Conservation (phyloP, 2,888 invertebrate species). For the Timandra comae region DNA sequence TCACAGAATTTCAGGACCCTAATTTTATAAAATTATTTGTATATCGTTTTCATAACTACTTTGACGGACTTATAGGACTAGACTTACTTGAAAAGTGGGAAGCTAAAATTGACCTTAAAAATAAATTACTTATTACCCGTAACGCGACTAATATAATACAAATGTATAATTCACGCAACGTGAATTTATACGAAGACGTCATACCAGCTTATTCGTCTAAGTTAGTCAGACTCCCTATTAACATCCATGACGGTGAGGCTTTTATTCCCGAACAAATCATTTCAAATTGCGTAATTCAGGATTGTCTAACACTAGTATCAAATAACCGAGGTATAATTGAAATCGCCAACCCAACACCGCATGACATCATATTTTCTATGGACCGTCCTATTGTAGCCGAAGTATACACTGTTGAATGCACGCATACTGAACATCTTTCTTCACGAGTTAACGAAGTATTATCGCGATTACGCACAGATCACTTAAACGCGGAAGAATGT, state of each 20-base stretch:
- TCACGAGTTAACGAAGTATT: conserved; percentile 12
- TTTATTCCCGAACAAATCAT: conserved; percentile 15
- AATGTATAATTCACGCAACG: conserved; percentile 22
- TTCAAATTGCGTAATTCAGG: conserved; percentile 19
- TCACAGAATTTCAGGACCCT: conserved; percentile 14
- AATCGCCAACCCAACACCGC: conserved; percentile 16
- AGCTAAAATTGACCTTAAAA: conserved; percentile 20
- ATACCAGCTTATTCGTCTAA: conserved; percentile 21
- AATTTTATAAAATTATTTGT: conserved; percentile 18
- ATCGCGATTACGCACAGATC: conserved; percentile 29
- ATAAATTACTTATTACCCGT: conserved; percentile 11
- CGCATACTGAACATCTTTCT: conserved; percentile 7
- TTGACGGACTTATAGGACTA: conserved; percentile 9
- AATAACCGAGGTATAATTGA: conserved; percentile 21
- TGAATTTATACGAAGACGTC: no score
- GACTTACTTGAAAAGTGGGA: conserved; percentile 23
- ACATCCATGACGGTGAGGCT: conserved; percentile 16
- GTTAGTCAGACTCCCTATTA: conserved; percentile 19
- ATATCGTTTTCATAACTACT: conserved; percentile 27
- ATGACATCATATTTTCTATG: conserved; percentile 22
- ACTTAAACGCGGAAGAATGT: conserved; percentile 26
- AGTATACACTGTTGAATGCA: conserved; percentile 17
- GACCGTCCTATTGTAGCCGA: conserved; percentile 17
- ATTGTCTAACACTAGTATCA: conserved; percentile 20
- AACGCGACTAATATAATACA: conserved; percentile 10